phyloP scores from a whole-genome alignment of 2,113 vertebrate species.

The Aegotheles bennettii region DNA sequence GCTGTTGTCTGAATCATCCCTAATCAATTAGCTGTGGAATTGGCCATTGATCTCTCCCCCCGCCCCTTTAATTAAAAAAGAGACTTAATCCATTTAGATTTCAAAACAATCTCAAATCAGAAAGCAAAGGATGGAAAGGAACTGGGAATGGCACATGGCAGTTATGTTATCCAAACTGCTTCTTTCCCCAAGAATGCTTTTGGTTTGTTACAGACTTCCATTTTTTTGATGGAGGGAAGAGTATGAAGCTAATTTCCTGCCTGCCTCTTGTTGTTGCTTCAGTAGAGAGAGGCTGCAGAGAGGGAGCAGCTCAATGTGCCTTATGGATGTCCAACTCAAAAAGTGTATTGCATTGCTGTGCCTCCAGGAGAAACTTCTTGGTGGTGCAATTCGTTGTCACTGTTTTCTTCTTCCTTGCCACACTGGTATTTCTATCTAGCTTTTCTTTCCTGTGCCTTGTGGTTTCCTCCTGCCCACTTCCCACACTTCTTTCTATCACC shows the following conservation, averaged over 20 bases:
- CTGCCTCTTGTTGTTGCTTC: neutral
- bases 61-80: neutral
- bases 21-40: neutral
- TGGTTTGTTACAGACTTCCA: neutral
- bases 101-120: neutral
- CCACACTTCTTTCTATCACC: neutral
- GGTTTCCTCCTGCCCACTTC: neutral
- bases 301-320: neutral
- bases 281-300: neutral
- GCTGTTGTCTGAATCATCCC: neutral
- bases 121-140: neutral
- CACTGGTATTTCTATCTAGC: neutral
- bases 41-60: neutral
- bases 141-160: neutral
- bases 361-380: neutral
- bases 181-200: neutral
- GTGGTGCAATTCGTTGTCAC: neutral
- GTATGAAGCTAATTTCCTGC: neutral
- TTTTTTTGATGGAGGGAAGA: neutral
- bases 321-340: neutral
- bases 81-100: neutral
- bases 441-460: neutral
- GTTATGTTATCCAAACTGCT: neutral
- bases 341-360: neutral
- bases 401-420: neutral